Evolutionary conservation across 2,888 invertebrate species (phyloP).

Genomic region (Oscheius sp.): DNA sequence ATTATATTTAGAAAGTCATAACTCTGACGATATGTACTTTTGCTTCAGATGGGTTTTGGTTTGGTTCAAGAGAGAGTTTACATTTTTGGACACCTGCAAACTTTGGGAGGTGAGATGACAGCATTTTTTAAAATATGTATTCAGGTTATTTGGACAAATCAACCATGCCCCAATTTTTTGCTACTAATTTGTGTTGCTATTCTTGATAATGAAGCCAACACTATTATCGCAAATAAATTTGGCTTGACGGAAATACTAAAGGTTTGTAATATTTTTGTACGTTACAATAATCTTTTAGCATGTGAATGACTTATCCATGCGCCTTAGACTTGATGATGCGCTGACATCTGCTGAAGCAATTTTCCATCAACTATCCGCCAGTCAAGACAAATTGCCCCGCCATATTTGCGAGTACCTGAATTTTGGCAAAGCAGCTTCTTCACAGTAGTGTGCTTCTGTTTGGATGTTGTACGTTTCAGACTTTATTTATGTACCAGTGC

Average conservation of each 20-base stretch:
- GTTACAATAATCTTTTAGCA: conserved; percentile 77
- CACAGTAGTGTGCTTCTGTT: no score
- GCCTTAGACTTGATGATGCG: conserved; percentile 83
- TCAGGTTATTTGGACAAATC: conserved; percentile 84
- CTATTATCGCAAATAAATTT: conserved; percentile 88
- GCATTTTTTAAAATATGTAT: neutral
- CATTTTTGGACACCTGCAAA: conserved; percentile 83
- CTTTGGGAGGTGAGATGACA: conserved; percentile 73
- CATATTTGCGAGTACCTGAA: no score
- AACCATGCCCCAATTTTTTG: conserved; percentile 94
- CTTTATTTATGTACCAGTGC: neutral
- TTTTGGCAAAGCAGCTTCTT: no score
- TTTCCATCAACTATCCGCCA: conserved; percentile 81
- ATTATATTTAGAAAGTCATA: conserved; percentile 77
- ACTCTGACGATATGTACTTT: conserved; percentile 96
- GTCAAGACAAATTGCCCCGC: conserved; percentile 57
- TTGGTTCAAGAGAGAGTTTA: conserved; percentile 92
- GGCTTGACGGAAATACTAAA: conserved; percentile 95
- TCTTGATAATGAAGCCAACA: conserved; percentile 85
- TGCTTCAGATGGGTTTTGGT: conserved; percentile 97
- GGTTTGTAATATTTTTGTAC: conserved; percentile 72
- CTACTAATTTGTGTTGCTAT: conserved; percentile 91
- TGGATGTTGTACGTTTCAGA: neutral
- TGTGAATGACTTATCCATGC: conserved; percentile 90
- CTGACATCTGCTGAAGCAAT: conserved; percentile 90